Evolutionary conservation across 2,888 invertebrate species (phyloP), one percentile per base, ranked within the genome.

Genomic region (Timandra comae): DNA sequence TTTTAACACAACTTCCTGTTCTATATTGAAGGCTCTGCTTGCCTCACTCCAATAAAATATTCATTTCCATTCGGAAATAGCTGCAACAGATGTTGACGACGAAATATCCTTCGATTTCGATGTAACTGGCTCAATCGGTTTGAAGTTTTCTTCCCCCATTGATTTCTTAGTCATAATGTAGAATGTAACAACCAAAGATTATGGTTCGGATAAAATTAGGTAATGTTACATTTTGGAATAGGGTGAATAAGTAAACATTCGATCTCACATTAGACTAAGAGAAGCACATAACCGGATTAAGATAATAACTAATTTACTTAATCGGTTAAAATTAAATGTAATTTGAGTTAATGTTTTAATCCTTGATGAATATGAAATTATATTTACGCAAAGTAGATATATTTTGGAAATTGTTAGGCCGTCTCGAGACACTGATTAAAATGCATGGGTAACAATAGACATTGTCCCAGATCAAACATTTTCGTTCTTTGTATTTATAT

Each of bases 401-500:
- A 43, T 39, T 49, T 44, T 35, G 27, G 30, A 41, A 49, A 56
- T 54, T 49, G 48, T 50, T 42, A 44, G 52, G 44, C 45, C 43
- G 57, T 50, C 53, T 46, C 53, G 46, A 57, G 61, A 56, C 55
- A 41, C 62, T 70, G 70, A 72, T 76, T 75, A 76, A 73, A 71
- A 73, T 70, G 69, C 65, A 67, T 64, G 58, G 60, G 56, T 52
- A 57, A 75, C 71, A 72, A 67, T 63, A 64, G 64, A 63, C 66
- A 59, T 59, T 67, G 64, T 66, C 59, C 56, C 63, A 59, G 69
- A 74, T 74, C 72, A 75, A 72, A 74, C 63, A 65, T 64, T 68
- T 63, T 63, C 57, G 58, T 65, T 64, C 69, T 67, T 70, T 69
- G 65, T 68, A 55, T 72, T 72, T 67, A 62, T 63, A 59, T 64